Percentiles rank a stretch among this genome's conserved stretches.
Conservation (phyloP, 2,888 invertebrate genomes). For the Pseudanteris insignis region DNA sequence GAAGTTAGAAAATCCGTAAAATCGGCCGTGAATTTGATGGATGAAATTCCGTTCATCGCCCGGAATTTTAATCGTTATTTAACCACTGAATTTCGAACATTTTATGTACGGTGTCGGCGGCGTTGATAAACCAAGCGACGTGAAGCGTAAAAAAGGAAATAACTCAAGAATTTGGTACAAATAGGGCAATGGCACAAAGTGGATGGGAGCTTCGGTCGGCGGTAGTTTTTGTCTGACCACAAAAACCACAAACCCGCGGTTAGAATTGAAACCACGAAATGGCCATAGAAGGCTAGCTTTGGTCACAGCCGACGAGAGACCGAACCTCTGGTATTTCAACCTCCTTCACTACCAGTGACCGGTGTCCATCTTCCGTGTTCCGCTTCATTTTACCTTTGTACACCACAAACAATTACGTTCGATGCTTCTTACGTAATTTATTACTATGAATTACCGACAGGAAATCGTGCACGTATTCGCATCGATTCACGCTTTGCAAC, state of each 20-base stretch:
- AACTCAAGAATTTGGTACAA: conserved; percentile 28
- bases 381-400: conserved; percentile 42
- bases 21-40: too few species aligned
- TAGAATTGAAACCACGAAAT: conserved; percentile 58
- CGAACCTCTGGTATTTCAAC: conserved; percentile 40
- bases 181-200: conserved; percentile 41
- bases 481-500: background rate
- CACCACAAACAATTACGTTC: conserved; percentile 30
- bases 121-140: conserved; percentile 19
- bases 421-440: conserved; percentile 34
- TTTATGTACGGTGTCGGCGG: too few species aligned
- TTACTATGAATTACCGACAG: conserved; percentile 19
- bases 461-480: conserved; percentile 18
- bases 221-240: conserved; percentile 62
- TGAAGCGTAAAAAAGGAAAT: conserved; percentile 17
- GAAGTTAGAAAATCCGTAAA: too few species aligned
- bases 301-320: conserved; percentile 48
- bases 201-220: conserved; percentile 46
- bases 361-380: conserved; percentile 41
- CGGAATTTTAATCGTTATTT: too few species aligned
- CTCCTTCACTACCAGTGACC: conserved; percentile 36
- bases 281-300: conserved; percentile 55
- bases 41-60: too few species aligned
- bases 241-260: conserved; percentile 63
- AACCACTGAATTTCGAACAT: conserved; percentile 1